These are phyloP conservation scores for Muscicapa adusta DNA, from an alignment of 2,113 vertebrate species.

Conservation along the genomic window DNA sequence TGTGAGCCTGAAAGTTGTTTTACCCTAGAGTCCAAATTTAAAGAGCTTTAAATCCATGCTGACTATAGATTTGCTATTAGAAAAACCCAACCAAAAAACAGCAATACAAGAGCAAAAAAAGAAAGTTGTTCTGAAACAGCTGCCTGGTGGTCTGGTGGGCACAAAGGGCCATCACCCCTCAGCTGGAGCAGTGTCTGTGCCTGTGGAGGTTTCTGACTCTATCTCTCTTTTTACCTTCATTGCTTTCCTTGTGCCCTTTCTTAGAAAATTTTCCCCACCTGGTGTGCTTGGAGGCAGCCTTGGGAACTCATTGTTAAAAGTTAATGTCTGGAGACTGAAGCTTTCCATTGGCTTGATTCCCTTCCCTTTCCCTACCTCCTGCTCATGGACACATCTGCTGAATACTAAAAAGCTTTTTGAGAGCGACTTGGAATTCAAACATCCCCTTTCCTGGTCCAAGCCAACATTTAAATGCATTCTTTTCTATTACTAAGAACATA, in stretches of 20 bases:
- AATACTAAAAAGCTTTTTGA: conserved; percentile 42
- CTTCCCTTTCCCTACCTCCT: not conserved
- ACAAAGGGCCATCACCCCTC: not conserved
- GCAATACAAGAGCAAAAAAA: not conserved
- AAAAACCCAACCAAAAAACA: not conserved
- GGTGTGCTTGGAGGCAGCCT: not conserved
- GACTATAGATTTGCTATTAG: not conserved
- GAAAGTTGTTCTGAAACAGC: not conserved
- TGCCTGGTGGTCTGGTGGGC: not conserved
- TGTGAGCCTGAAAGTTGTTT: not conserved
- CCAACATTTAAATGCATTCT: conserved; percentile 26
- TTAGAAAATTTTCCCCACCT: not conserved
- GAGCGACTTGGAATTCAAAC: not conserved
- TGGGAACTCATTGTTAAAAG: not conserved
- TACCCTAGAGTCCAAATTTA: not conserved
- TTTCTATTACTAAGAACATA: conserved; percentile 31
- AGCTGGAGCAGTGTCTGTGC: not conserved
- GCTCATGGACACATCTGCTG: not conserved
- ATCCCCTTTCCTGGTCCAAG: not conserved
- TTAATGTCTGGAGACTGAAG: not conserved
- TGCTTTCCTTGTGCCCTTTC: not conserved
- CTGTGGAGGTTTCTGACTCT: not conserved
- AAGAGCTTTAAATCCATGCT: not conserved
- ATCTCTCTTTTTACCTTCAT: not conserved
- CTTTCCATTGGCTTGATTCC: not conserved